Evolutionary conservation across 2,113 vertebrate species (phyloP), one percentile per base, ranked within the genome.

Genomic region (Saccopteryx leptura): DNA sequence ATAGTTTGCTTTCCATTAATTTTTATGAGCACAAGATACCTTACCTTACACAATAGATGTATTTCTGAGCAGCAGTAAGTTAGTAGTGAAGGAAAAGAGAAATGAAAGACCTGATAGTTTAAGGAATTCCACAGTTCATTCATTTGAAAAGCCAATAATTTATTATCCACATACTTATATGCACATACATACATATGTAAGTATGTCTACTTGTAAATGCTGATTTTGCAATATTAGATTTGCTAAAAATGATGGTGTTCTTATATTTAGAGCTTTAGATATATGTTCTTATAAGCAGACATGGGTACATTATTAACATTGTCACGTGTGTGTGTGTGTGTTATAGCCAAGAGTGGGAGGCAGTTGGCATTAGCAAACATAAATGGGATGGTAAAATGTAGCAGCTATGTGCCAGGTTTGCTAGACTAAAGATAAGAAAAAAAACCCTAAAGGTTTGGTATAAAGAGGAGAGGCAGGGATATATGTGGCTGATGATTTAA

Each of bases 121-220:
- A 94, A 83, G 72, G 23, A 90, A 90, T 79, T 88, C 61, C 50
- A 8, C 28, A 12, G 50, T 71, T 3, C 81, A 48, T 78, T 94
- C 17, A 91, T 84, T 81, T 94, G 61, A 28, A 95, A 94, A 85
- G 46, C 52, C 86, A 91, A 88, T 17, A 48, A 33, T 96, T 50
- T 23, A 46, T 63, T 19, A 61, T 31, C 31, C 13, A 19, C 39
- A 9, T 39, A 54, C 24, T 54, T 18, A 39, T 12, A 78, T 31
- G 21, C 2, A 52, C 48, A 31, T 1, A 58, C 26, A 52, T 15
- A 12, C 13, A 18, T 28, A 14, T 46, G 14, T 75, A 86, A 63
- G 83, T 60, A 23, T 66, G 60, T 31, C 12, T 39, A 50, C 58
- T 93, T 88, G 52, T 28, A 94, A 88, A 76, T 93, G 63, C 2